Percentiles rank a stretch among this genome's conserved stretches.
Evolutionary conservation across 1,140 invertebrate species (phyloP).

Genomic region (Heliconius himera): DNA sequence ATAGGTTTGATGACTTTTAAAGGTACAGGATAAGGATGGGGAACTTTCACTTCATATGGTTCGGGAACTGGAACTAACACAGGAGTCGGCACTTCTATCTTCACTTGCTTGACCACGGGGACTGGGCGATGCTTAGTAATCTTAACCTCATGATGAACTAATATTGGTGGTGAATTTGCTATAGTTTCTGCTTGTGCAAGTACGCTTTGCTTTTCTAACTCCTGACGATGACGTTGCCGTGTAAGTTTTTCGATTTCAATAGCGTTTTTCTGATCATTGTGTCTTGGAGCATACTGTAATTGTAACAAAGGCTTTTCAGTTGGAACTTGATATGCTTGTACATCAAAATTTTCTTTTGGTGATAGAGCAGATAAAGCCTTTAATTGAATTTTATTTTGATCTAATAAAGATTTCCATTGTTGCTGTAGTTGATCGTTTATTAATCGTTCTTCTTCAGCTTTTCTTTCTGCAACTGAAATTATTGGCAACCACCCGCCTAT

Average conservation of each 20-base stretch:
- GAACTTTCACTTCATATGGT: constrained; percentile 51
- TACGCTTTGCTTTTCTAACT: constrained; percentile 52
- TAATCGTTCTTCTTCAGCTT: constrained; percentile 24
- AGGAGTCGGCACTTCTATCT: constrained; percentile 48
- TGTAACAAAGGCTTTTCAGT: constrained; percentile 34
- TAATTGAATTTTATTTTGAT: constrained; percentile 41
- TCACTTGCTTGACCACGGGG: constrained; percentile 46
- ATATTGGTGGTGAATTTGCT: constrained; percentile 45
- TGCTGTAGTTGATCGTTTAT: constrained; percentile 42
- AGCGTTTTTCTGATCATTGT: constrained; percentile 48
- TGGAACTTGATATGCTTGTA: constrained; percentile 23
- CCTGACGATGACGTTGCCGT: constrained; percentile 26
- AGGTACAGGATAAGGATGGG: constrained; percentile 49
- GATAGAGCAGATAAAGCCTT: constrained; percentile 27
- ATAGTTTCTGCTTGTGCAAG: constrained; percentile 46
- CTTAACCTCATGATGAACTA: constrained; percentile 48
- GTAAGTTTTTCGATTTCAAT: constrained; percentile 48
- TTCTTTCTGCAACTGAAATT: constrained; percentile 31
- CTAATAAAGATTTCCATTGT: constrained; percentile 41
- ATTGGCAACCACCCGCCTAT: constrained; percentile 11
- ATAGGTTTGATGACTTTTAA: constrained; percentile 48
- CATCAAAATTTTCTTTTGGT: constrained; percentile 35
- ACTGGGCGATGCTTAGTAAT: constrained; percentile 46
- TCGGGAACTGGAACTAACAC: constrained; percentile 46
- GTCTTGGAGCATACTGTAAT: constrained; percentile 49